Evolutionary conservation across 2,888 invertebrate genomes (phyloP).

Genomic region (Dolomedes plantarius): DNA sequence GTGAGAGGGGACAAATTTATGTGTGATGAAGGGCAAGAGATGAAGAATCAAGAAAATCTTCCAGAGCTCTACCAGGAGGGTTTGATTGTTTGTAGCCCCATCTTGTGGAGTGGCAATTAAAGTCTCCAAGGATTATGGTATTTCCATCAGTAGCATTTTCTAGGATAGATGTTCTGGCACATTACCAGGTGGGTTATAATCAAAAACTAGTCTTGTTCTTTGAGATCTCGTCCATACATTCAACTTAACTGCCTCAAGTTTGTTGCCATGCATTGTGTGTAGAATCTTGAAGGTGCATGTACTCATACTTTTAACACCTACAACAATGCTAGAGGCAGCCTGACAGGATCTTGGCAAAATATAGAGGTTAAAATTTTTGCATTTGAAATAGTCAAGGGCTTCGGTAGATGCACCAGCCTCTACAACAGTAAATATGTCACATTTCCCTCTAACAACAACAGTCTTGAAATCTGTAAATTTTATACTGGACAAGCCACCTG

Average conservation of each 20-base stretch:
- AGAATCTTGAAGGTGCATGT: background rate
- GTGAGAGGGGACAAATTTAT: background rate
- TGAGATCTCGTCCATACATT: background rate
- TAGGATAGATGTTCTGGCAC: background rate
- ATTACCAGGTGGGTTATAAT: background rate
- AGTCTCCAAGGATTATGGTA: background rate
- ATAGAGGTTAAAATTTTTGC: background rate
- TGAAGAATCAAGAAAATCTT: conserved; percentile 26
- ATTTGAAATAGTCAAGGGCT: too few species aligned
- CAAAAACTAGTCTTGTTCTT: conserved; percentile 4
- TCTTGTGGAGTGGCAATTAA: background rate
- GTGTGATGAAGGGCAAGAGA: background rate
- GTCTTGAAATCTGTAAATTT: conserved; percentile 1
- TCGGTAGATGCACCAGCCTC: conserved; percentile 6
- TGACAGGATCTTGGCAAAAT: background rate
- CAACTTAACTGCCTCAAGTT: background rate
- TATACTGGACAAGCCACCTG: background rate
- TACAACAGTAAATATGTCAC: background rate
- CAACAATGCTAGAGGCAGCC: conserved; percentile 1
- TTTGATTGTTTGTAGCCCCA: conserved; percentile 1
- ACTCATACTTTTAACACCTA: conserved; percentile 2
- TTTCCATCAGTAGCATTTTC: background rate
- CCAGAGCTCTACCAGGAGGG: background rate
- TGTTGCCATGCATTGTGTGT: background rate
- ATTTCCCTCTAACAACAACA: background rate